Evolutionary conservation across 1,140 invertebrate species (phyloP).

Genomic region (Dryas iulia): DNA sequence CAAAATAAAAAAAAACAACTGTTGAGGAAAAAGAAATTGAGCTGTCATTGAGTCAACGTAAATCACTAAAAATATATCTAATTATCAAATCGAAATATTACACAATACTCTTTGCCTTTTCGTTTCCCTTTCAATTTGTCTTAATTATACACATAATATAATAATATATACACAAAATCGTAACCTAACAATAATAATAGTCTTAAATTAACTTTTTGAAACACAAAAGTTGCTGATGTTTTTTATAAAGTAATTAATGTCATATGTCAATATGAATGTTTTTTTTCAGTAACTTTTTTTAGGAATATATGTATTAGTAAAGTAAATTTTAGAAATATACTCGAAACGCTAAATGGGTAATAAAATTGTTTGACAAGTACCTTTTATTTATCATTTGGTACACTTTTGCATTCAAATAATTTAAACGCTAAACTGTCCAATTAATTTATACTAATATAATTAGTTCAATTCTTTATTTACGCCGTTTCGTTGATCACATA

Average conservation of each 20-base stretch:
- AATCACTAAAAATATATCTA: not conserved
- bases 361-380: too few species aligned
- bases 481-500: too few species aligned
- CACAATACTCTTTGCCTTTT: not conserved
- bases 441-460: too few species aligned
- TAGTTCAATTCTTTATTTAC: too few species aligned
- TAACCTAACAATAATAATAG: not conserved
- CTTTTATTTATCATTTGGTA: too few species aligned
- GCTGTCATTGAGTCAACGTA: not conserved
- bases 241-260: not conserved
- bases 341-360: too few species aligned
- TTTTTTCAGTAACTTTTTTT: too few species aligned
- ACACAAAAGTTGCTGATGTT: not conserved
- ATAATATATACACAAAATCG: not conserved
- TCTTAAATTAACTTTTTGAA: not conserved
- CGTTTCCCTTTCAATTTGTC: not conserved
- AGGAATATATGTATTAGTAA: not conserved
- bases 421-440: too few species aligned
- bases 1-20: not conserved
- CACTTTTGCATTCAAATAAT: too few species aligned
- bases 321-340: too few species aligned
- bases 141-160: not conserved
- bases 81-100: not conserved
- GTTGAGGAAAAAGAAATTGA: not conserved
- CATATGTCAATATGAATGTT: too few species aligned